Base-by-base conservation (phyloP, 2,797 vertebrate genomes). In the Chiroxiphia lanceolata region DNA sequence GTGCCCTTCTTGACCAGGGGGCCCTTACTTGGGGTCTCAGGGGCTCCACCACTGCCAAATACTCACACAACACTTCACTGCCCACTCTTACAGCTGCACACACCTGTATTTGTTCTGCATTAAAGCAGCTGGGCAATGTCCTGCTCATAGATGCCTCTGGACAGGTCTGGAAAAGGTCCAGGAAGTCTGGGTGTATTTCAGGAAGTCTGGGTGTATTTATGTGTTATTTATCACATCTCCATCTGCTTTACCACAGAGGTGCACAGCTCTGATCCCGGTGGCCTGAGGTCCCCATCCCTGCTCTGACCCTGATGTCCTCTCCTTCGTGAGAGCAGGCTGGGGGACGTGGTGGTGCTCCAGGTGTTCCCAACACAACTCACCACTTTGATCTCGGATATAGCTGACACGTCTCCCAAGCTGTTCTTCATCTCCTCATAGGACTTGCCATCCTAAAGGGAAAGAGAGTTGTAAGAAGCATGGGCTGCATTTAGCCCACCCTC, bases 361-460 rank as follows among this genome's bases (percentile, higher is more conserved):
- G 25, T 4, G 21, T 68, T 89, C n/a, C 51, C 63, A 31, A 44
- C 51, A 4, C 77, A 63, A 98, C 99, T 99, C 98, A 99, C 99
- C 68, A 98, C 97, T 92, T 97, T 98, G 86, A 99, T 98, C 97
- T 98, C 98, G 1, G 98, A 98, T 78, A 99, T 85, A 57, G 98
- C 97, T 0, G 97, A 89, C 31, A 95, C 89, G 4, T 98, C 97
- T 61, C 97, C 98, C 94, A 98, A 75, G 93, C 98, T 98, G 89
- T 96, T 97, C 97, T 98, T 98, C 97, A 98, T 98, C 81, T 99
- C 98, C 94, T 99, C 98, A 4, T 98, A 99, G 57, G 98, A 98
- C 65, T 98, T 98, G 29, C 97, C 98, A 91, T 98, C 98, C 99
- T 99, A 95, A 97, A 95, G 91, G 91, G 57, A 96, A 86, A 84